Evolutionary conservation across 1,140 invertebrate species (phyloP), one percentile per base, ranked within the genome.

Genomic region (Drosophila santomea): DNA sequence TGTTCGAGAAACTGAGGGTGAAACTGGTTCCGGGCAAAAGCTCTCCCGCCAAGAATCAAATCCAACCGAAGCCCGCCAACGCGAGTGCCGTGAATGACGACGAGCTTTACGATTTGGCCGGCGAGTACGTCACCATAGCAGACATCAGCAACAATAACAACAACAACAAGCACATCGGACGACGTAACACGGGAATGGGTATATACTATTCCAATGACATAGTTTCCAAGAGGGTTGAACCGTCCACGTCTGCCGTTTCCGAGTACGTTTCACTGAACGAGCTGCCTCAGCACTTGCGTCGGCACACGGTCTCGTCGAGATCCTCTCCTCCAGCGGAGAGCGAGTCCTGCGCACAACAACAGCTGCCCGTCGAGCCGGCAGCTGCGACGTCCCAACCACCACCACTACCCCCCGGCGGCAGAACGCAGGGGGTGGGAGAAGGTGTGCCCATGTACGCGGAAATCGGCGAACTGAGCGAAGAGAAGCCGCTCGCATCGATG

Each of bases 251-350:
- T 11, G 38, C 23, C 28, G 95, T 95, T 74, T 95, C 95, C 2
- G 96, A 97, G 91, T 97, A 97, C 80, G 95, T 97, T 11, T 97
- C 96, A 52, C 91, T 97, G 32, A 96, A 96, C 91, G 96, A 97
- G 91, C 92, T 97, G 59, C 96, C 96, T n/a, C 91, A 91, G 54
- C 94, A 94, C 90, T 94, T 93, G 89, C 93, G 93, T 69, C 93
- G 86, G 72, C 93, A 93, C 73, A 92, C 93, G 93, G 69, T 92
- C 85, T 69, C 78, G 92, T 32, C 62, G 17, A 35, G 47, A 52
- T 23, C 52, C 15, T 17, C 41, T 43, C 14, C 8, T 39, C 54
- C 57, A 39, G 20, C 47, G 36, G 63, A 72, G 61, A 82, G 66
- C 55, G 71, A 59, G 35, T 68, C 83, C 67, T 90, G 86, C 79